These are phyloP conservation scores for Cyclophora albipunctata DNA, from an alignment of 2,888 invertebrate species.

Conservation along the genomic window DNA sequence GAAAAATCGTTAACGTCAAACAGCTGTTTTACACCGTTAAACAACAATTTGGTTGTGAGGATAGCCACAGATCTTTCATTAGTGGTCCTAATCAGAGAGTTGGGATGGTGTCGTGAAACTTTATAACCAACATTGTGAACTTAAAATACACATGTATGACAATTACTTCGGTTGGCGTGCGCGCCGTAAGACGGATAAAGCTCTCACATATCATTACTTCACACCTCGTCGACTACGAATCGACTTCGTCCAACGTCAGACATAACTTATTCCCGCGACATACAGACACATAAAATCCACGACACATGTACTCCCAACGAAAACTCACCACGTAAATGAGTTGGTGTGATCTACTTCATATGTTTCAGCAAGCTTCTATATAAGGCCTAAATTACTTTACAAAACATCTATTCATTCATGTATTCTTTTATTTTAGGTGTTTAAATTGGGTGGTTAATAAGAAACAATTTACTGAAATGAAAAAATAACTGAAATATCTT, in stretches of 20 bases:
- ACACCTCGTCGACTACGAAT: constrained; percentile 47
- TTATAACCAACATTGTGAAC: constrained; percentile 54
- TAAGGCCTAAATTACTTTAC: too few species aligned
- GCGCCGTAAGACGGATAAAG: constrained; percentile 44
- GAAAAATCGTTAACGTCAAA: constrained; percentile 26
- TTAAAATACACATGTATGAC: constrained; percentile 69
- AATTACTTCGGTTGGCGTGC: constrained; percentile 52
- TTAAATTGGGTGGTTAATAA: too few species aligned
- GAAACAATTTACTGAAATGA: too few species aligned
- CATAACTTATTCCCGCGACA: constrained; percentile 14
- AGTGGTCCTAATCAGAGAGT: constrained; percentile 47
- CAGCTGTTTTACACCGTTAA: constrained; percentile 36
- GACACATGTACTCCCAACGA: background rate
- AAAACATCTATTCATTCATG: too few species aligned
- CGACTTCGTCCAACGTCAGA: constrained; percentile 15
- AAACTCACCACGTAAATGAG: too few species aligned
- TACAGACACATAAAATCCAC: constrained; percentile 11
- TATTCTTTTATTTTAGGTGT: too few species aligned
- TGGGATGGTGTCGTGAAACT: constrained; percentile 44
- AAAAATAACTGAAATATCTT: too few species aligned
- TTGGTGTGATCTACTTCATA: too few species aligned
- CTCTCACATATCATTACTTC: constrained; percentile 58
- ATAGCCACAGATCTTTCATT: constrained; percentile 56
- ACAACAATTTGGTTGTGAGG: constrained; percentile 24
- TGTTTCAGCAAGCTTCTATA: too few species aligned